Evolutionary conservation across 2,113 vertebrate genomes (phyloP).

Genomic region (Sitta europaea): DNA sequence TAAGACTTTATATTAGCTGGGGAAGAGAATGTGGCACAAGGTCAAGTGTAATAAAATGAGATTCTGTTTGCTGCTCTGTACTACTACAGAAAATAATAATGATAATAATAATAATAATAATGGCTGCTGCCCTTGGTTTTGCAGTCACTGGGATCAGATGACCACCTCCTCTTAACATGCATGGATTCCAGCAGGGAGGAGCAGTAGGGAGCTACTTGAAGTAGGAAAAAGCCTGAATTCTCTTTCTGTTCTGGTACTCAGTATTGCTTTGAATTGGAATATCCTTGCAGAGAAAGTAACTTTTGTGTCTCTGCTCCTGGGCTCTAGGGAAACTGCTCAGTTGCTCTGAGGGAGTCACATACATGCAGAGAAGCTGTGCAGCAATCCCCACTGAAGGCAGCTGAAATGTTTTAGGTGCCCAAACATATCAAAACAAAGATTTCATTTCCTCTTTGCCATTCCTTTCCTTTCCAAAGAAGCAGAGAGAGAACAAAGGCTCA

Average conservation of each 20-base stretch:
- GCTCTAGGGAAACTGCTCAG: neutral
- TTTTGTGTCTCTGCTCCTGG: neutral
- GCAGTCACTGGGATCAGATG: neutral
- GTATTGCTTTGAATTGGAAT: neutral
- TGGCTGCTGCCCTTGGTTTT: neutral
- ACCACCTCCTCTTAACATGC: neutral
- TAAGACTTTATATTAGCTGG: neutral
- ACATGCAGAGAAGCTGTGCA: neutral
- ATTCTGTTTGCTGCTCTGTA: neutral
- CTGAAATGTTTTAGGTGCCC: neutral
- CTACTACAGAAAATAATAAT: neutral
- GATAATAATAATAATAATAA: neutral
- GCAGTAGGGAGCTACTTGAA: neutral
- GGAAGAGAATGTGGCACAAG: neutral
- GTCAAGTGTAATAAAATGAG: neutral
- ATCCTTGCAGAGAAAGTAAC: neutral
- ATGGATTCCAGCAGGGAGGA: neutral
- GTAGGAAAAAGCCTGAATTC: neutral
- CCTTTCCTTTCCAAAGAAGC: neutral
- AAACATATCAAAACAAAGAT: neutral
- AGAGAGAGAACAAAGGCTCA: neutral
- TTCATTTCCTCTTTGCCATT: neutral
- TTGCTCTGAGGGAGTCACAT: neutral
- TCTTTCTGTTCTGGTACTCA: neutral
- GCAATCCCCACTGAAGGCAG: neutral